These are phyloP conservation scores for Sceloporus undulatus DNA, from an alignment of 2,113 vertebrate genomes.

Conservation along the genomic window DNA sequence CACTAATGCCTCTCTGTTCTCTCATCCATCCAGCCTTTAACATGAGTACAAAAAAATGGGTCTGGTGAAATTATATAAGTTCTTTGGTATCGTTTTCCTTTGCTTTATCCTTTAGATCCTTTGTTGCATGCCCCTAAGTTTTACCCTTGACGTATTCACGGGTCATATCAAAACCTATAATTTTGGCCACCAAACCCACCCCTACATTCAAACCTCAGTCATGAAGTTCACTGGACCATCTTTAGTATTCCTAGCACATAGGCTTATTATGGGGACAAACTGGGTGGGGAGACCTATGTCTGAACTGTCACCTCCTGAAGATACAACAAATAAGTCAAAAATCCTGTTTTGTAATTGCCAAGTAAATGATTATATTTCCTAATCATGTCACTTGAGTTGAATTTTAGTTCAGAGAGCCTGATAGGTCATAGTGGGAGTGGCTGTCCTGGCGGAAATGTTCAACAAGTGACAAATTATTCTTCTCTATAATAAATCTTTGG, in stretches of 20 bases:
- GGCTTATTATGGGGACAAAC: neutral
- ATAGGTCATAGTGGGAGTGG: neutral
- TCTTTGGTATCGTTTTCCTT: no score
- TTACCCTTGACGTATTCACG: no score
- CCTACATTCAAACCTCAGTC: neutral
- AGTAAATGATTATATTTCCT: neutral
- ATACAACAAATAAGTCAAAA: neutral
- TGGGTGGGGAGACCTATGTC: neutral
- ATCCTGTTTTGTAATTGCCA: neutral
- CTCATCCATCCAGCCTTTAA: no score
- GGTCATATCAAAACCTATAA: no score
- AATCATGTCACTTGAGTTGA: neutral
- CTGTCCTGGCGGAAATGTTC: neutral
- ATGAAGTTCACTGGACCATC: neutral
- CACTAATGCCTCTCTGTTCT: no score
- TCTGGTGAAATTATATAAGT: no score
- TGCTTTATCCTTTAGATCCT: no score
- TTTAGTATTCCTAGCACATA: neutral
- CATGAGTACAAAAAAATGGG: no score
- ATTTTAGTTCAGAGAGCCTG: neutral
- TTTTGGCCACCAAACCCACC: no score
- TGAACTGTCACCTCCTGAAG: neutral
- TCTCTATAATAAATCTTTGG: neutral
- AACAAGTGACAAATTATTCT: neutral
- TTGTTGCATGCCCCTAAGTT: no score